Evolutionary conservation across 1,140 invertebrate species (phyloP).

Genomic region (Lanistes nyassanus): DNA sequence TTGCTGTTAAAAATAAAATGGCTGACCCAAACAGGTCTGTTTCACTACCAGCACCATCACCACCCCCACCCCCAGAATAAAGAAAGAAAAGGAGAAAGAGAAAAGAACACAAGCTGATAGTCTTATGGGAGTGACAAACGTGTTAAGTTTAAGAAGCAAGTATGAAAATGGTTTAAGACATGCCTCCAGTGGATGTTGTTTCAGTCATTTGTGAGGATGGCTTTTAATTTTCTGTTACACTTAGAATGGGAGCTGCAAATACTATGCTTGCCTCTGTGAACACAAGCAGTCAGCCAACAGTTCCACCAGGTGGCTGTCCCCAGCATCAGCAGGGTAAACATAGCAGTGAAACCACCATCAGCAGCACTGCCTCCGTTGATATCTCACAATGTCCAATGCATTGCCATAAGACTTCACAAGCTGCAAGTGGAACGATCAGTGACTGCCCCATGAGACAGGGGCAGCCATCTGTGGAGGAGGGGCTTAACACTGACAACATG

Average conservation of each 20-base stretch:
- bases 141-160: no score
- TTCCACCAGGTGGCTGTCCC: conserved; percentile 48
- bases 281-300: background rate
- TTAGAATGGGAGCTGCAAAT: conserved; percentile 14
- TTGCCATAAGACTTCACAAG: background rate
- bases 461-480: conserved; percentile 65
- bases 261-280: background rate
- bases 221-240: no score
- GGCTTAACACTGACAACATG: conserved; percentile 86
- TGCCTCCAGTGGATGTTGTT: no score
- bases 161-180: no score
- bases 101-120: no score
- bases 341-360: background rate
- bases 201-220: no score
- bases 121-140: no score
- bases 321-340: conserved; percentile 39
- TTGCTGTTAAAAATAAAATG: no score
- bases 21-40: no score
- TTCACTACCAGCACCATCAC: no score
- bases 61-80: no score
- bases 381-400: conserved; percentile 31
- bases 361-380: background rate
- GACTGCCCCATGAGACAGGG: conserved; percentile 56
- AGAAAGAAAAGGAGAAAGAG: no score
- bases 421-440: conserved; percentile 29